phyloP scores from a whole-genome alignment of 2,113 vertebrate genomes.

The Indicator maculatus region DNA sequence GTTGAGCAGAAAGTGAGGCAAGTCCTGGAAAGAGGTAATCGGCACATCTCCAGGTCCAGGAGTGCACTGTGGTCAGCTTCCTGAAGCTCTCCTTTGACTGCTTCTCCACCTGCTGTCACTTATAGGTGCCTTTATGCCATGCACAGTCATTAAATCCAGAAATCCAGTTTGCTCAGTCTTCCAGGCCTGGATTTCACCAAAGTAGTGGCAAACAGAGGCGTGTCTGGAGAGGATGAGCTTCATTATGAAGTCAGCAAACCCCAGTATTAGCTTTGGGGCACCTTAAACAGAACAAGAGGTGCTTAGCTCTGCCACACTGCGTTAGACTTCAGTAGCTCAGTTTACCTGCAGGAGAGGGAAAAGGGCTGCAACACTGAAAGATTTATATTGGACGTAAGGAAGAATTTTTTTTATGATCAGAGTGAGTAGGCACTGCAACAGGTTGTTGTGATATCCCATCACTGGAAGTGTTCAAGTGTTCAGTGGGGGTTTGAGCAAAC shows the following conservation, averaged over 20 bases:
- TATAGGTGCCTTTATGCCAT: background rate
- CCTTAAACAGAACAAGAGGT: background rate
- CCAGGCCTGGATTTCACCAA: background rate
- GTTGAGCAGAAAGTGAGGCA: background rate
- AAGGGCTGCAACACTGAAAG: background rate
- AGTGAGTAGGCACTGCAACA: background rate
- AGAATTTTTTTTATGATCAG: background rate
- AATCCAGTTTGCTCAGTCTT: background rate
- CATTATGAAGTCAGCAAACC: background rate
- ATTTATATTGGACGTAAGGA: background rate
- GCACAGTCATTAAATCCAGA: background rate
- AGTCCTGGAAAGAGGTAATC: background rate
- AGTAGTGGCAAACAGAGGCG: background rate
- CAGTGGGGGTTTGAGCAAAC: background rate
- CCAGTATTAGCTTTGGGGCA: too few species aligned
- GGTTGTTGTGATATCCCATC: background rate
- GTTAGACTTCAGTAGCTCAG: background rate
- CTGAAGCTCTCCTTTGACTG: background rate
- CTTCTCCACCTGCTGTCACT: background rate
- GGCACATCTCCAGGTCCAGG: background rate
- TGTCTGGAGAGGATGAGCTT: background rate
- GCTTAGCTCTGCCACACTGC: background rate
- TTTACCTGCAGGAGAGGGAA: background rate
- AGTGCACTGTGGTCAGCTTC: background rate
- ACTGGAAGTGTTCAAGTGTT: background rate